Evolutionary conservation across 2,797 vertebrate species (phyloP).

Genomic region (Labeo calbasu): DNA sequence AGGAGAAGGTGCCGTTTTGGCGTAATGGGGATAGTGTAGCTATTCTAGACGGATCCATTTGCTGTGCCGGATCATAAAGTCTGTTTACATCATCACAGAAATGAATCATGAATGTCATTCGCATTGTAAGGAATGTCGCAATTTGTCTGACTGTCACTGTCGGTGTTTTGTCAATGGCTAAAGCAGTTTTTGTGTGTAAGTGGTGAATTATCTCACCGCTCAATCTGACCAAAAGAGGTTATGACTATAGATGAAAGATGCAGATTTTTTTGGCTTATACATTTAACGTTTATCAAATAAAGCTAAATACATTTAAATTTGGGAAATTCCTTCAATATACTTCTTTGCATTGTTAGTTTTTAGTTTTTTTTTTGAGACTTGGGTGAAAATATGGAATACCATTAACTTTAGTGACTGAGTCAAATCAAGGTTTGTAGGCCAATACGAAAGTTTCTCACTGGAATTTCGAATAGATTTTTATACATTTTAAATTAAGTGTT

Average conservation of each 20-base stretch:
- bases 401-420: background rate
- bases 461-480: background rate
- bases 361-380: background rate
- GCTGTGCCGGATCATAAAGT: constrained; percentile 46
- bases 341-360: background rate
- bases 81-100: constrained; percentile 59
- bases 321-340: background rate
- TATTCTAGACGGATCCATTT: constrained; percentile 56
- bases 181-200: constrained; percentile 45
- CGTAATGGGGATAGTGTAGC: constrained; percentile 72
- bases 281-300: background rate
- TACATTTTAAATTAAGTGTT: background rate
- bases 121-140: constrained; percentile 64
- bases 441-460: too few species aligned
- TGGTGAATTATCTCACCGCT: constrained; percentile 13
- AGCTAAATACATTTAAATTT: background rate
- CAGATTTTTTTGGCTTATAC: background rate
- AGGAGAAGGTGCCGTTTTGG: constrained; percentile 67
- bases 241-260: background rate
- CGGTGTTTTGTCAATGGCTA: constrained; percentile 42
- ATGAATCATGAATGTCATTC: constrained; percentile 68
- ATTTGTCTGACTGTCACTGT: constrained; percentile 61
- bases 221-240: constrained; percentile 14
- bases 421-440: background rate
- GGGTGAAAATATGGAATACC: background rate